Conservation (phyloP, 2,113 vertebrate species). For the Pollachius pollachius region DNA sequence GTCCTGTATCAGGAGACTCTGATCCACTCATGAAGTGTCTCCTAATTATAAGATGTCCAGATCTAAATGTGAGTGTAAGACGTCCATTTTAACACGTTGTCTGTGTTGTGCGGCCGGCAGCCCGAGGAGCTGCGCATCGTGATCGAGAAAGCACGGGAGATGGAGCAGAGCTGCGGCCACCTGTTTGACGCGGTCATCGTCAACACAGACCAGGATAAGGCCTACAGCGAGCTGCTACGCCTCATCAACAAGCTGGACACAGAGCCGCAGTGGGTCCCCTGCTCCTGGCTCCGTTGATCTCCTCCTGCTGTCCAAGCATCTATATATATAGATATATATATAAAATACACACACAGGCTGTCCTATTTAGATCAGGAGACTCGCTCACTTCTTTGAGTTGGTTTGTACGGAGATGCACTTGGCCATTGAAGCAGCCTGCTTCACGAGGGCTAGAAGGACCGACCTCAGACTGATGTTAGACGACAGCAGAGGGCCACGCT, state of each 20-base stretch:
- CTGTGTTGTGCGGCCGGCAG: constrained; percentile 54
- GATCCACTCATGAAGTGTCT: no score
- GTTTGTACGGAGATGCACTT: neutral
- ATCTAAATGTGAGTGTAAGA: no score
- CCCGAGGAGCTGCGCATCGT: constrained; percentile 96
- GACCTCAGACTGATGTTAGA: no score
- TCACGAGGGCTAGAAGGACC: no score
- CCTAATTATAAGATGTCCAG: no score
- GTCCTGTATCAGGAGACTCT: no score
- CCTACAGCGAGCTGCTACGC: constrained; percentile 87
- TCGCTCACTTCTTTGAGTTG: neutral
- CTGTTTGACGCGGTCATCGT: constrained; percentile 94
- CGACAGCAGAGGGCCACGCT: no score
- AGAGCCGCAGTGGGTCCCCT: constrained; percentile 97
- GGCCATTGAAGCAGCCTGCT: no score
- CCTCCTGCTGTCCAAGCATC: neutral
- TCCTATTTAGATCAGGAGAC: neutral
- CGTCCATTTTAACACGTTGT: no score
- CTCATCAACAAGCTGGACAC: constrained; percentile 98
- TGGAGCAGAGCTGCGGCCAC: constrained; percentile 97
- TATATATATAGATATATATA: no score
- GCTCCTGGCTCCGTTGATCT: constrained; percentile 86
- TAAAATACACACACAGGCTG: no score
- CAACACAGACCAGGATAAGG: constrained; percentile 94
- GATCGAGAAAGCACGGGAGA: constrained; percentile 96